Conservation (phyloP, 2,888 invertebrate species). For the Netelia inedita region DNA sequence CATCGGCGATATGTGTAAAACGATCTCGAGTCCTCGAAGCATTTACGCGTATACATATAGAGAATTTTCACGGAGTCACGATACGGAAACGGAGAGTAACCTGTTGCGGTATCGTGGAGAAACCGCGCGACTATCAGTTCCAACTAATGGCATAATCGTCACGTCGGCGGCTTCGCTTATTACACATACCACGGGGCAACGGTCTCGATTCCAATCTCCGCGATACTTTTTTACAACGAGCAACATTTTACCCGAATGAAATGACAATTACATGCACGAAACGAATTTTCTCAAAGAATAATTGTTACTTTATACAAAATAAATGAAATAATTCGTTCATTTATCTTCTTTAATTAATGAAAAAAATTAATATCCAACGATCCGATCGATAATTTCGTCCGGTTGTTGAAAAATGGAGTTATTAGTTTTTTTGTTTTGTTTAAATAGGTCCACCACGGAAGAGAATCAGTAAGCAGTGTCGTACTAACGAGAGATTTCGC, state of each 20-base stretch:
- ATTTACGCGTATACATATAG: neutral
- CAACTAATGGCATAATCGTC: constrained; percentile 45
- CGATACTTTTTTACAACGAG: neutral
- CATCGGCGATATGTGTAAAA: constrained; percentile 3
- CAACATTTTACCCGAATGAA: neutral
- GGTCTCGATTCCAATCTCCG: constrained; percentile 2
- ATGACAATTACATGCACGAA: neutral
- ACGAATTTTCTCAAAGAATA: neutral
- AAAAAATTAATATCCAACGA: too few relatives aligned
- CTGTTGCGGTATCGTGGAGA: constrained; percentile 39
- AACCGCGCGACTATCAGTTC: constrained; percentile 43
- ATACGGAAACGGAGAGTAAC: constrained; percentile 31
- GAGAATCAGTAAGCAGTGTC: neutral
- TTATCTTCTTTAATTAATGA: too few relatives aligned
- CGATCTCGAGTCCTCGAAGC: neutral
- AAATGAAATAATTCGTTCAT: neutral
- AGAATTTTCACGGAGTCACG: neutral
- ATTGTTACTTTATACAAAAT: neutral
- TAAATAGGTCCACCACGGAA: neutral
- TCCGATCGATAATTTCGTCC: too few relatives aligned
- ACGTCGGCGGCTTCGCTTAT: constrained; percentile 25
- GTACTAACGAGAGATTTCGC: constrained; percentile 32
- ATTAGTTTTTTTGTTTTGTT: too few relatives aligned
- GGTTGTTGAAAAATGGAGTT: too few relatives aligned
- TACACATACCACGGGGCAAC: constrained; percentile 13